phyloP scores from a whole-genome alignment of 2,797 vertebrate species.

The Scleropages formosus region DNA sequence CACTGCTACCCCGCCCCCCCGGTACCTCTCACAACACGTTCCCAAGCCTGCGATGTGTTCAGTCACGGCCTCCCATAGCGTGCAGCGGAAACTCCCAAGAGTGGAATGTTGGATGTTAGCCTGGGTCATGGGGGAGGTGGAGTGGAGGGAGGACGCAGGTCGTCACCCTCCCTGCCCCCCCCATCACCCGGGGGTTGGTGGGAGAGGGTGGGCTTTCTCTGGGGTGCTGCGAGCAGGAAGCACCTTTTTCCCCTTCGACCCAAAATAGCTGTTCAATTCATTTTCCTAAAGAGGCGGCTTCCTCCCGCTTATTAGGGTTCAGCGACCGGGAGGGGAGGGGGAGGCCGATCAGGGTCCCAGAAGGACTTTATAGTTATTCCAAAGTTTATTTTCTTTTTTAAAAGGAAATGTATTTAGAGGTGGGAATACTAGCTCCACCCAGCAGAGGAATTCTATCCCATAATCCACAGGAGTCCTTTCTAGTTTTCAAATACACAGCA shows the following conservation, averaged over 20 bases:
- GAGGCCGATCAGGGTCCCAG: slow-evolving; percentile 27
- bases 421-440: slow-evolving; percentile 42
- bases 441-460: slow-evolving; percentile 37
- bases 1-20: too few relatives aligned
- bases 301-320: slow-evolving; percentile 38
- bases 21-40: neutral
- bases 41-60: neutral
- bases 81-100: neutral
- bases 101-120: slow-evolving; percentile 17
- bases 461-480: slow-evolving; percentile 10
- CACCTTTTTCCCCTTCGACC: slow-evolving; percentile 49
- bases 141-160: neutral
- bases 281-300: slow-evolving; percentile 47
- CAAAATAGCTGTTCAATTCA: slow-evolving; percentile 41
- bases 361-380: slow-evolving; percentile 39
- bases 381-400: slow-evolving; percentile 21
- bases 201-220: neutral
- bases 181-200: neutral
- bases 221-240: slow-evolving; percentile 44
- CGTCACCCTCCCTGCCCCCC: neutral
- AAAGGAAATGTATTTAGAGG: slow-evolving; percentile 44
- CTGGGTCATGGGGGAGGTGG: slow-evolving; percentile 2
- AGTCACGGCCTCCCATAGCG: neutral
- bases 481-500: neutral
- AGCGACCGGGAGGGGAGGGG: slow-evolving; percentile 22